Base-by-base conservation (phyloP, 2,888 invertebrate genomes). In the Crocallis elinguaria region DNA sequence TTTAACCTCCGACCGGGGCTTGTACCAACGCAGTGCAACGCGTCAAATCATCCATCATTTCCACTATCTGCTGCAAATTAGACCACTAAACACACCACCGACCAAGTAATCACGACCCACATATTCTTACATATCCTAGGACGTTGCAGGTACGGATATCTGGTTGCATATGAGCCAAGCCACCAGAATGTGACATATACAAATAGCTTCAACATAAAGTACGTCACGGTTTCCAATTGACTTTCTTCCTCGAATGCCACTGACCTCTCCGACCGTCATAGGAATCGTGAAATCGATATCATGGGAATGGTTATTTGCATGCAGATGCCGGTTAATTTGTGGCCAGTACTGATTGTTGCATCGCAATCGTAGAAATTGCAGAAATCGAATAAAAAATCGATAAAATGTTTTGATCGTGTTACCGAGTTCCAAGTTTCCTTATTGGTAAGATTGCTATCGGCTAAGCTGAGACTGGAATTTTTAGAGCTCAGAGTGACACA, bases 1-100 rank as follows among this genome's bases (percentile, higher is more conserved):
- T 88, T 88, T 89, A 88, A 88, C 88, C 88, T 85, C 66, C 80
- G 83, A 80, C 86, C 78, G 73, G 74, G 80, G 80, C 83, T 79
- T 79, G 79, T 73, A 67, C 71, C 67, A 67, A 74, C 74, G 75
- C 82, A 67, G 73, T 80, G 80, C 82, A 79, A 75, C 79, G 82
- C 83, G 84, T 87, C 85, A 82, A 82, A 69, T 79, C 75, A 86
- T 88, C 87, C 79, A 86, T 88, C 88, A 85, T 75, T 75, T 70
- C 76, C 73, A 79, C 82, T 84, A 86, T 86, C 82, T 83, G 73
- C 71, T 42, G 51, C 82, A 85, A 86, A 88, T 88, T 88, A 86
- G 77, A 82, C 83, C 77, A 76, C 76, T 80, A 81, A 74, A 81
- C 76, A 84, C 78, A 78, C 85, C 79, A 81, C 61, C 71, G 68